phyloP scores from a whole-genome alignment of 2,797 vertebrate genomes.

The Buphagus erythrorhynchus region DNA sequence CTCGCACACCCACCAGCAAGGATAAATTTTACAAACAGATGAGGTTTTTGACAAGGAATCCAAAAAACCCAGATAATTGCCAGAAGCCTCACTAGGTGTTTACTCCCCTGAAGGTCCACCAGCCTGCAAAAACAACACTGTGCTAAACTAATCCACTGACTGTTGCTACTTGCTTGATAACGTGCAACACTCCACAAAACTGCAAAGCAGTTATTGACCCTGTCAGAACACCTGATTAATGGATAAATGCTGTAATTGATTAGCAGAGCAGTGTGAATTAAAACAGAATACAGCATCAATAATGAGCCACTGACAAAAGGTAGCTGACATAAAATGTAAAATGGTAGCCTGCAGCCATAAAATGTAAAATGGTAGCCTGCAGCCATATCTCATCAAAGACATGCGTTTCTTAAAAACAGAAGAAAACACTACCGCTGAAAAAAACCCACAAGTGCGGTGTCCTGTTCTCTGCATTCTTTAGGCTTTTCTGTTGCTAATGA shows the following conservation, averaged over 20 bases:
- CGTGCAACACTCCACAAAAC: constrained; percentile 80
- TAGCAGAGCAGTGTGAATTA: constrained; percentile 93
- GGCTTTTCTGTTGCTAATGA: constrained; percentile 91
- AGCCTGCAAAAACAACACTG: constrained; percentile 63
- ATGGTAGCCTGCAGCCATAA: constrained; percentile 91
- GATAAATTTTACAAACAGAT: constrained; percentile 53
- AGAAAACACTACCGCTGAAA: constrained; percentile 14
- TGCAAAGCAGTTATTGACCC: constrained; percentile 89
- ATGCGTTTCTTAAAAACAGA: constrained; percentile 73
- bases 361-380: constrained; percentile 92
- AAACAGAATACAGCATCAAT: constrained; percentile 92
- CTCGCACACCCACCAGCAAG: neutral
- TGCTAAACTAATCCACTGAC: constrained; percentile 71
- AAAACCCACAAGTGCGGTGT: constrained; percentile 75
- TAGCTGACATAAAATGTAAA: constrained; percentile 91
- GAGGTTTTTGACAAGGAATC: constrained; percentile 61
- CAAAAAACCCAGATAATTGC: constrained; percentile 4
- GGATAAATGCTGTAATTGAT: constrained; percentile 97
- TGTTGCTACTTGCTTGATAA: constrained; percentile 81
- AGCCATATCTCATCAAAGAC: constrained; percentile 95
- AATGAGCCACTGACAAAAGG: constrained; percentile 88
- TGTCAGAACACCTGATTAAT: constrained; percentile 95
- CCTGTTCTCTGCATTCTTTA: constrained; percentile 75
- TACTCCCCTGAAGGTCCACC: constrained; percentile 55
- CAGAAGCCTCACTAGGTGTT: constrained; percentile 62